A percentile compares a stretch with the other conserved stretches of the same genome.
These are phyloP conservation scores for Drosophila burlai DNA, from an alignment of 1,140 invertebrate genomes.

Conservation along the genomic window DNA sequence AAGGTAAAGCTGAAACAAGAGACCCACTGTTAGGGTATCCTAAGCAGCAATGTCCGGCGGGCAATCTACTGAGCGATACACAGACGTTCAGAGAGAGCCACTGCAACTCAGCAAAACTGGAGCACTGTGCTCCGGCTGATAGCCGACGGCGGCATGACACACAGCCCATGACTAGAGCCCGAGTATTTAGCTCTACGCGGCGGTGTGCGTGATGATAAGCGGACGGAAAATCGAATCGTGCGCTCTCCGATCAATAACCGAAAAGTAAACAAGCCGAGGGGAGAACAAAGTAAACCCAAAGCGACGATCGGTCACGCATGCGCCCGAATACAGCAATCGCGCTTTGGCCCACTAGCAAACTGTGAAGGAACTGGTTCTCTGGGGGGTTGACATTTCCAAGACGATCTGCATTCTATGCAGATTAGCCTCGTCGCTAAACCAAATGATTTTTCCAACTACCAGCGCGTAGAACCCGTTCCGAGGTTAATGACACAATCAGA, in stretches of 20 bases:
- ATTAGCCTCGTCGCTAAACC: slow-evolving; percentile 27
- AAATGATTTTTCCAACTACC: slow-evolving; percentile 36
- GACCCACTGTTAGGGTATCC: slow-evolving; percentile 13
- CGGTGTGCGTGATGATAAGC: slow-evolving; percentile 43
- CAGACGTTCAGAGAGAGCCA: slow-evolving; percentile 13
- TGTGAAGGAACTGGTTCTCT: slow-evolving; percentile 24
- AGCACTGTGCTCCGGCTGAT: slow-evolving; percentile 43
- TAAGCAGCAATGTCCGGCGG: not conserved
- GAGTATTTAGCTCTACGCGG: slow-evolving; percentile 2
- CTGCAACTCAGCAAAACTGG: slow-evolving; percentile 35
- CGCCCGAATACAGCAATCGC: slow-evolving; percentile 14
- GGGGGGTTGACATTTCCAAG: slow-evolving; percentile 38
- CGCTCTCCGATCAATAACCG: slow-evolving; percentile 43
- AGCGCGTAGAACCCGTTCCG: slow-evolving; percentile 46
- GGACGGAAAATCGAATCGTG: slow-evolving; percentile 39
- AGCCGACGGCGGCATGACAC: slow-evolving; percentile 45
- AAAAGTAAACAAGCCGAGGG: slow-evolving; percentile 36
- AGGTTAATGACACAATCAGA: slow-evolving; percentile 54
- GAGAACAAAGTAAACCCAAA: slow-evolving; percentile 20
- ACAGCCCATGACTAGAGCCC: slow-evolving; percentile 25
- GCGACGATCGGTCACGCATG: slow-evolving; percentile 43
- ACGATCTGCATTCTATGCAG: slow-evolving; percentile 58
- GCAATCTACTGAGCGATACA: slow-evolving; percentile 10
- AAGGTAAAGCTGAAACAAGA: not conserved
- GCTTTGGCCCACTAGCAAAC: slow-evolving; percentile 18